A percentile compares a stretch with the other conserved stretches of the same genome.
Evolutionary conservation across 1,140 invertebrate genomes (phyloP).

Genomic region (Nephila pilipes): DNA sequence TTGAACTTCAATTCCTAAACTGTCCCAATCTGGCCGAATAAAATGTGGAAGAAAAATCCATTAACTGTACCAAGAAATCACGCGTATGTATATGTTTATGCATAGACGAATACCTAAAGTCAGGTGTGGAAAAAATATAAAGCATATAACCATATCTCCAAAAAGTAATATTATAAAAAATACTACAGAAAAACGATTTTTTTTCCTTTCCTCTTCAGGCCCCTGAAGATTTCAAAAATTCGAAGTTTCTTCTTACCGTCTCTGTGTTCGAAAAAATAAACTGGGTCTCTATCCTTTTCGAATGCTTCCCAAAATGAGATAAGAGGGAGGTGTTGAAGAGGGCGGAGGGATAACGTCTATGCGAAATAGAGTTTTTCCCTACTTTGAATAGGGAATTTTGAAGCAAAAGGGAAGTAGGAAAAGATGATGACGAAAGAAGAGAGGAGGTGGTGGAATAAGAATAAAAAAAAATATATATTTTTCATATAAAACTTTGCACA

Average conservation of each 20-base stretch:
- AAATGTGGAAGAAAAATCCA: conserved; percentile 44
- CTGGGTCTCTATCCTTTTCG: conserved; percentile 56
- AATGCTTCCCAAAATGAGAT: conserved; percentile 63
- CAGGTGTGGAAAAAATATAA: conserved; percentile 58
- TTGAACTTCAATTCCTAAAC: conserved; percentile 28
- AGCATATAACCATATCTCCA: conserved; percentile 69
- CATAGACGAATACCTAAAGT: conserved; percentile 12
- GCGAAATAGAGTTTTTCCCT: conserved; percentile 74
- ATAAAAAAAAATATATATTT: conserved; percentile 51
- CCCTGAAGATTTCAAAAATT: conserved; percentile 63
- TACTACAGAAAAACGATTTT: not conserved
- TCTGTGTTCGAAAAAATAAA: conserved; percentile 59
- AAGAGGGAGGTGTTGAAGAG: not conserved
- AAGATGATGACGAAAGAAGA: conserved; percentile 61
- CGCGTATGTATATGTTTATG: conserved; percentile 54
- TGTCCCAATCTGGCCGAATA: not conserved
- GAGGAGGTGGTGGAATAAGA: not conserved
- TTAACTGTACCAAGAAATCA: conserved; percentile 48
- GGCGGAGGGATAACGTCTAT: conserved; percentile 37
- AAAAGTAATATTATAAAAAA: conserved; percentile 53
- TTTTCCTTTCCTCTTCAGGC: not conserved
- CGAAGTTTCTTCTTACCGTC: conserved; percentile 40
- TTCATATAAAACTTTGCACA: conserved; percentile 73
- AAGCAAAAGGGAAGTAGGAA: conserved; percentile 55
- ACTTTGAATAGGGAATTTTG: conserved; percentile 74